Evolutionary conservation across 2,888 invertebrate species (phyloP).

Genomic region (Torymus auratus): DNA sequence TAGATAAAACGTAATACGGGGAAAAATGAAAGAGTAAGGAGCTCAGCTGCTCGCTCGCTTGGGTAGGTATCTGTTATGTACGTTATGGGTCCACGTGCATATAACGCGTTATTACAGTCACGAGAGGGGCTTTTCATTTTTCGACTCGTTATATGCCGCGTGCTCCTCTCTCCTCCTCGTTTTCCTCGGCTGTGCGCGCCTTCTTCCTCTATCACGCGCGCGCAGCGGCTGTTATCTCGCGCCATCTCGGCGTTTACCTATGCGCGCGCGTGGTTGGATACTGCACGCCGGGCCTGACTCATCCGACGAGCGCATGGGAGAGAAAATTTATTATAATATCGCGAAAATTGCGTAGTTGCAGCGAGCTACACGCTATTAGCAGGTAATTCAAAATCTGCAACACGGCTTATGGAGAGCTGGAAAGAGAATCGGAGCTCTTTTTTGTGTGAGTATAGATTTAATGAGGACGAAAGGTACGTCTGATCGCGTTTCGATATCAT

Average conservation of each 20-base stretch:
- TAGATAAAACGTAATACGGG: conserved; percentile 56
- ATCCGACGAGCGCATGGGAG: background rate
- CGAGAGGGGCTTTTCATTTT: conserved; percentile 57
- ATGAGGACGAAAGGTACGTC: background rate
- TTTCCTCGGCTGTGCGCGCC: background rate
- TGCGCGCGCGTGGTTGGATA: conserved; percentile 18
- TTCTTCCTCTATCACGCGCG: conserved; percentile 11
- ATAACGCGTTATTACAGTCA: conserved; percentile 70
- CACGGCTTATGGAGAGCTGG: no score
- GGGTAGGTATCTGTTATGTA: conserved; percentile 64
- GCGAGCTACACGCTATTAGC: conserved; percentile 15
- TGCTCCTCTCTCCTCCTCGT: background rate
- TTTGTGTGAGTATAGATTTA: background rate
- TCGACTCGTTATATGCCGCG: conserved; percentile 48
- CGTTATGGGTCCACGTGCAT: conserved; percentile 64
- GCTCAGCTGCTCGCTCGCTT: background rate
- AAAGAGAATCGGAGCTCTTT: background rate
- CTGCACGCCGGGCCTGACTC: background rate
- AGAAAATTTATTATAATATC: conserved; percentile 51
- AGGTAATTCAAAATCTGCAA: conserved; percentile 18
- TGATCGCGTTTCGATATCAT: no score
- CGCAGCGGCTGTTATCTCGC: conserved; percentile 39
- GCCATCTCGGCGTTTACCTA: conserved; percentile 52
- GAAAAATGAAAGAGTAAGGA: conserved; percentile 50
- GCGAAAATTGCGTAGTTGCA: conserved; percentile 48